Evolutionary conservation across 1,140 invertebrate genomes (phyloP).

Genomic region (Hylyphantes graminicola): DNA sequence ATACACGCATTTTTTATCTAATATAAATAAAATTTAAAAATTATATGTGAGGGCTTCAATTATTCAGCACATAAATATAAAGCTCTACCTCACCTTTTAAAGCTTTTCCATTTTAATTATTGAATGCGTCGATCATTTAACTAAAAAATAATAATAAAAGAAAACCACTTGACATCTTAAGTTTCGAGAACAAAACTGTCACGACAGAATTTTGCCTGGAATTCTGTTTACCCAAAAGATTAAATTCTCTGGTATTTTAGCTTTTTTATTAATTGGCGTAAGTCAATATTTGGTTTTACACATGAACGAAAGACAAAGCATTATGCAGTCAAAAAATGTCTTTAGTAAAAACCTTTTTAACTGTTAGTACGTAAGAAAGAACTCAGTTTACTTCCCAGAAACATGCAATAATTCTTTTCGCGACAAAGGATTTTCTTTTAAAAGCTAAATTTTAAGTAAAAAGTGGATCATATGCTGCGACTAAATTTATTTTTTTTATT

Average conservation of each 20-base stretch:
- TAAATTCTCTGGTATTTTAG: conserved; percentile 36
- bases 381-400: background rate
- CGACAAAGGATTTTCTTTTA: background rate
- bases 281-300: conserved; percentile 54
- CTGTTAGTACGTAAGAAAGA: background rate
- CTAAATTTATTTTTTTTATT: background rate
- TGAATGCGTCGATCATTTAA: background rate
- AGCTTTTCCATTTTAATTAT: background rate
- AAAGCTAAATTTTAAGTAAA: background rate
- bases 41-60: too few relatives aligned
- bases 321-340: background rate
- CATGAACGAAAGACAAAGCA: conserved; percentile 11
- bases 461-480: too few relatives aligned
- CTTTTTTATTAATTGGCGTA: conserved; percentile 23
- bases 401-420: background rate
- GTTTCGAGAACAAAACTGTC: conserved; percentile 16
- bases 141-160: background rate
- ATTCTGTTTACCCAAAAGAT: conserved; percentile 44
- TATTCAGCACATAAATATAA: too few relatives aligned
- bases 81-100: too few relatives aligned
- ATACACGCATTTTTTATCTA: too few relatives aligned
- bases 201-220: background rate
- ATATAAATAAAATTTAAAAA: too few relatives aligned
- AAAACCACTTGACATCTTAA: conserved; percentile 4
- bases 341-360: conserved; percentile 26